Percentiles rank a stretch among this genome's conserved stretches.
Conservation (phyloP, 1,140 invertebrate genomes). For the Diorhabda elongata region DNA sequence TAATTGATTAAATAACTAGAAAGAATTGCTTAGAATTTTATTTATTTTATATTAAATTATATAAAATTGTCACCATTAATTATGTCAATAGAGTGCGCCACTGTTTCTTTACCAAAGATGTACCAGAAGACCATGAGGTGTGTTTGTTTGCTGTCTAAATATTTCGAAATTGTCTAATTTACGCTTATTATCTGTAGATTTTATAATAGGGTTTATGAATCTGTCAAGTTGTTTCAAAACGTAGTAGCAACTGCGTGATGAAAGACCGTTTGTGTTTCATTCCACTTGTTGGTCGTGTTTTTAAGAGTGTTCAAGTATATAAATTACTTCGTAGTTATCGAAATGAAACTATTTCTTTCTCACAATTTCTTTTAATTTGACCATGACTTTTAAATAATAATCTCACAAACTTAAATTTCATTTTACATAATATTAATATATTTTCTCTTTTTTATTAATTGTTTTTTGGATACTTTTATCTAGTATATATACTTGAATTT, state of each 20-base stretch:
- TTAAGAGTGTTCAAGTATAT: background rate
- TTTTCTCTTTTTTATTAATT: too few relatives aligned
- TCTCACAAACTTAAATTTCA: too few relatives aligned
- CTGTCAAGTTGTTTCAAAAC: background rate
- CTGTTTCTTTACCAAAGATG: background rate
- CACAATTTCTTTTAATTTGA: too few relatives aligned
- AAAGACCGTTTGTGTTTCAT: background rate
- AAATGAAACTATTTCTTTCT: too few relatives aligned
- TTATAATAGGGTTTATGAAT: slow-evolving; percentile 3
- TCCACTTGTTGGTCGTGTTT: background rate
- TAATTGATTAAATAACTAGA: too few relatives aligned
- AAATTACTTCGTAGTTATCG: background rate
- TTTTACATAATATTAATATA: too few relatives aligned
- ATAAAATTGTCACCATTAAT: too few relatives aligned
- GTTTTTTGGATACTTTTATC: too few relatives aligned
- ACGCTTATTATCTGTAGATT: background rate
- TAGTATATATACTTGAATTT: too few relatives aligned
- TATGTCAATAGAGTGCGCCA: background rate
- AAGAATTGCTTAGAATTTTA: too few relatives aligned
- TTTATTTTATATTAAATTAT: too few relatives aligned
- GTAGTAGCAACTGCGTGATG: background rate
- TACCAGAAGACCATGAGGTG: background rate
- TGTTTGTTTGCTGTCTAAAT: slow-evolving; percentile 2
- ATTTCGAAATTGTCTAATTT: slow-evolving; percentile 3
- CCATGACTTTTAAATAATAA: too few relatives aligned